A percentile compares a stretch with the other conserved stretches of the same genome.
These are phyloP conservation scores for Lutjanus campechanus DNA, from an alignment of 2,797 vertebrate genomes.

Conservation along the genomic window DNA sequence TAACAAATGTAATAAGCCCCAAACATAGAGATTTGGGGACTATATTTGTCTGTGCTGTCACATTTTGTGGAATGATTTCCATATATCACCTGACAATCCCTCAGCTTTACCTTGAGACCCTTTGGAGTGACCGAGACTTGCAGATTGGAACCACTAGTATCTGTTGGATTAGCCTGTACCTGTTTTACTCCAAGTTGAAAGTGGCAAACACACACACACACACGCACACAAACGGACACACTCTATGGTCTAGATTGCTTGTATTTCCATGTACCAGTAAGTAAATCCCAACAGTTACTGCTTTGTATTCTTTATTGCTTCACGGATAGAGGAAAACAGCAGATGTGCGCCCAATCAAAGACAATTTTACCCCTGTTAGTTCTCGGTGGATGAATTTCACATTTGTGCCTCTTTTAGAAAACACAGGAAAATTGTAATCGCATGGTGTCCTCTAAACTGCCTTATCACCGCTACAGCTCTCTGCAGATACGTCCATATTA, in stretches of 20 bases:
- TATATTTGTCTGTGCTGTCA: background rate
- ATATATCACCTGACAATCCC: background rate
- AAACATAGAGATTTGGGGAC: background rate
- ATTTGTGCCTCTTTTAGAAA: constrained; percentile 35
- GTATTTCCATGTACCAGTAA: background rate
- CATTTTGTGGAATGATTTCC: background rate
- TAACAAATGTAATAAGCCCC: too few species aligned
- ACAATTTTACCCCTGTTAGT: constrained; percentile 47
- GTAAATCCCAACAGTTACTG: constrained; percentile 6
- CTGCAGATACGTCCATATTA: constrained; percentile 26
- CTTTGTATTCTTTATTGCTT: background rate
- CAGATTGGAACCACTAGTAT: background rate
- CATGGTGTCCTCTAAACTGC: constrained; percentile 25
- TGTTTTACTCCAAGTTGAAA: background rate
- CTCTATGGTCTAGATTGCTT: background rate
- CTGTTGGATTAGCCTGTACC: background rate
- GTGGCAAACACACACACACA: background rate
- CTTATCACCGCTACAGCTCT: constrained; percentile 10
- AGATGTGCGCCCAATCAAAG: constrained; percentile 54
- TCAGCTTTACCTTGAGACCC: background rate
- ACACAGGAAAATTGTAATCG: constrained; percentile 27
- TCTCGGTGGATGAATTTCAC: constrained; percentile 30
- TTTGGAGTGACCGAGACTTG: too few species aligned
- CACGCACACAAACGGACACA: background rate
- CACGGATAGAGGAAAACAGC: constrained; percentile 14